These are phyloP conservation scores for Bradypodion pumilum DNA, from an alignment of 2,797 vertebrate species.

Conservation along the genomic window DNA sequence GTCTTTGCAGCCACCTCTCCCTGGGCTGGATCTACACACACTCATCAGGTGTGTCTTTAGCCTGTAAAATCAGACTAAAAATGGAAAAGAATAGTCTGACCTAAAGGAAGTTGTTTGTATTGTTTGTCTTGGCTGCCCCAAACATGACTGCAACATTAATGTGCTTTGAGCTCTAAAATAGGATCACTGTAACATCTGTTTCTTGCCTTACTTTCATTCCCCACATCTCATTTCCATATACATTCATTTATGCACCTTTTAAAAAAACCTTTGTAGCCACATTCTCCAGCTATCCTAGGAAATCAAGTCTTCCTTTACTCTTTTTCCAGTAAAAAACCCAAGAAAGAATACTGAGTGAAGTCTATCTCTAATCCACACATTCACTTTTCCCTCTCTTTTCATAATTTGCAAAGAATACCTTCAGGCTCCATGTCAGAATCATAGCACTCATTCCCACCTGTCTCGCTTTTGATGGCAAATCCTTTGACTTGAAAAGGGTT, in stretches of 20 bases:
- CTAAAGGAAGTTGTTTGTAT: too few relatives aligned
- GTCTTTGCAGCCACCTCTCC: too few relatives aligned
- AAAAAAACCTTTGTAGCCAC: not conserved
- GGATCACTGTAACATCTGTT: too few relatives aligned
- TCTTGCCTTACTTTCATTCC: not conserved
- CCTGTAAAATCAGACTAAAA: too few relatives aligned
- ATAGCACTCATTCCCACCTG: not conserved
- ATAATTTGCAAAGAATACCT: not conserved
- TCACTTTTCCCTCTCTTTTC: not conserved
- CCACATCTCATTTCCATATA: not conserved
- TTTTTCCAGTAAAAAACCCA: not conserved
- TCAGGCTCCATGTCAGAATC: not conserved
- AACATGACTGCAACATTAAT: too few relatives aligned
- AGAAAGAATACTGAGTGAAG: not conserved
- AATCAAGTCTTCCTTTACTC: not conserved
- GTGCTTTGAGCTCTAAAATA: too few relatives aligned
- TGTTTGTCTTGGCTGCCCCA: too few relatives aligned
- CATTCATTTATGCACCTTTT: not conserved
- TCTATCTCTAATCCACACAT: not conserved
- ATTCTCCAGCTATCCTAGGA: not conserved
- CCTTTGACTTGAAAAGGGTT: not conserved
- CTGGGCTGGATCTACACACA: too few relatives aligned
- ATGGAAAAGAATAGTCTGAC: too few relatives aligned
- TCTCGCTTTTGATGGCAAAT: slow-evolving; percentile 1
- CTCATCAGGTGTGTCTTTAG: too few relatives aligned